Evolutionary conservation across 2,113 vertebrate species (phyloP).

Genomic region (Merops nubicus): DNA sequence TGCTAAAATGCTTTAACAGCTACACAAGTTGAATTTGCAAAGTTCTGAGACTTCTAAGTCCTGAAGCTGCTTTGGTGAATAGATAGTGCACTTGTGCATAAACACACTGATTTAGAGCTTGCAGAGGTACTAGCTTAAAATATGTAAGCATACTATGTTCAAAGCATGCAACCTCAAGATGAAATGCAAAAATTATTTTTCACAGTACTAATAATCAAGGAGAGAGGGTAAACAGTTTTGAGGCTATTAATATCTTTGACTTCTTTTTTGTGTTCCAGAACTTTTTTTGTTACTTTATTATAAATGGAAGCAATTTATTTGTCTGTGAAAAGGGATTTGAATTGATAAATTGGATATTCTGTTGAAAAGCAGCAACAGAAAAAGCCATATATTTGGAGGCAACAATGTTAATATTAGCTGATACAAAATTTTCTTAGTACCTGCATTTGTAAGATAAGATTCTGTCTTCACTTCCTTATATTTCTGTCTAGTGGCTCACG

Average conservation of each 20-base stretch:
- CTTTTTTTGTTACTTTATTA: neutral
- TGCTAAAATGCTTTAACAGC: neutral
- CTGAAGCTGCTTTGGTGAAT: neutral
- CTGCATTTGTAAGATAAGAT: neutral
- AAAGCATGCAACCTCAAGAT: neutral
- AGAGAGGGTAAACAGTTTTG: neutral
- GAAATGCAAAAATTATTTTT: neutral
- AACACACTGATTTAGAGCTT: neutral
- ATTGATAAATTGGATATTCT: neutral
- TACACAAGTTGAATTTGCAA: neutral
- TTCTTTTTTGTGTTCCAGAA: neutral
- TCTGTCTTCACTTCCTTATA: neutral
- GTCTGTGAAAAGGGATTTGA: neutral
- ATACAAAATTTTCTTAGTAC: neutral
- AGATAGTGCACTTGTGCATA: accelerated
- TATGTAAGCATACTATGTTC: neutral
- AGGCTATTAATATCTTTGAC: neutral
- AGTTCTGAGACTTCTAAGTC: neutral
- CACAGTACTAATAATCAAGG: neutral
- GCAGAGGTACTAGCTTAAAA: neutral
- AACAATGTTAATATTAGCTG: neutral
- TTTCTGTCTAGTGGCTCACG: neutral
- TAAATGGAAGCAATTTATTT: neutral
- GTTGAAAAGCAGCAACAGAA: neutral
- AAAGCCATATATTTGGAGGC: neutral